Percentiles rank a stretch among this genome's conserved stretches.
These are phyloP conservation scores for Cryptoblepharus egeriae DNA, from an alignment of 2,797 vertebrate genomes.

Conservation along the genomic window DNA sequence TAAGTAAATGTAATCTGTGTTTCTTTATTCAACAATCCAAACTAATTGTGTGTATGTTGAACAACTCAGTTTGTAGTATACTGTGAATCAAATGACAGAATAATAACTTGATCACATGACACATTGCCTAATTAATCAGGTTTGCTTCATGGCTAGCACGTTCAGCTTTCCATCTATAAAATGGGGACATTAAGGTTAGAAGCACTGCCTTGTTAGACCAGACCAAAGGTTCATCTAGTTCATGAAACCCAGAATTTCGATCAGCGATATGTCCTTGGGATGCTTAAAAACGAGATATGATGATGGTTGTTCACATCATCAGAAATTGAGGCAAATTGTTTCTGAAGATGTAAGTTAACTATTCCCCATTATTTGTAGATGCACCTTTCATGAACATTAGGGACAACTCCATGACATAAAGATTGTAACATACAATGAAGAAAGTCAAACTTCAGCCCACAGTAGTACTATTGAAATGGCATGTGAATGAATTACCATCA, in stretches of 20 bases:
- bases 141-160: neutral
- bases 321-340: neutral
- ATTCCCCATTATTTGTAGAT: neutral
- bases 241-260: neutral
- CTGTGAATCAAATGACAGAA: neutral
- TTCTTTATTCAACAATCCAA: constrained; percentile 3
- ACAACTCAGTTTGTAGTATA: neutral
- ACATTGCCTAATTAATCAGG: neutral
- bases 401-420: neutral
- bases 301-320: neutral
- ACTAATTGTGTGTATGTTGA: neutral
- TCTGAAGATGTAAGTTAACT: neutral
- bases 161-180: neutral
- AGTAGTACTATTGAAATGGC: neutral
- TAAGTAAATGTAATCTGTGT: constrained; percentile 78
- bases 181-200: neutral
- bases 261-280: neutral
- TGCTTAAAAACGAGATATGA: neutral
- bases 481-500: neutral
- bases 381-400: neutral
- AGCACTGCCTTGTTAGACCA: neutral
- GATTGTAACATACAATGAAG: neutral
- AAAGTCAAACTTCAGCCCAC: neutral
- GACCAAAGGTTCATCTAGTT: neutral
- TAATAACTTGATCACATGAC: neutral